Conservation (phyloP, 2,888 invertebrate species). For the Phengaris alcon region DNA sequence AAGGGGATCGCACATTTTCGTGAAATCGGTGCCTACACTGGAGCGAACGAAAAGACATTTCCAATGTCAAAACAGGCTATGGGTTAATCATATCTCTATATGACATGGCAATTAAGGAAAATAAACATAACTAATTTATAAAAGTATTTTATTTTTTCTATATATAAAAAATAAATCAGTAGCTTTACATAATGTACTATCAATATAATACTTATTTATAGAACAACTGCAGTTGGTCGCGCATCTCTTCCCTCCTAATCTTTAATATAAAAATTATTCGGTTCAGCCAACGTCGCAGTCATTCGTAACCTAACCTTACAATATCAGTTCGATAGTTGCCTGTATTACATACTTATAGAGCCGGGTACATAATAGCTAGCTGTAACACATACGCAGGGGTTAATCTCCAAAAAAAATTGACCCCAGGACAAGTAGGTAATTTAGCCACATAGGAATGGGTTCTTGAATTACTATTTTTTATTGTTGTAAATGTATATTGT, state of each 20-base stretch:
- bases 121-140: conserved; percentile 49
- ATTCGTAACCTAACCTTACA: conserved; percentile 57
- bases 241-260: conserved; percentile 66
- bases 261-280: conserved; percentile 77
- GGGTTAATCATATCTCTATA: neutral
- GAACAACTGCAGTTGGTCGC: conserved; percentile 66
- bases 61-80: neutral
- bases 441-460: too few relatives aligned
- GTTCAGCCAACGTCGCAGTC: conserved; percentile 49
- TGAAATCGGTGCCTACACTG: too few relatives aligned
- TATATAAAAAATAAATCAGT: conserved; percentile 70
- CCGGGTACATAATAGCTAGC: neutral
- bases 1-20: too few relatives aligned
- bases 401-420: too few relatives aligned
- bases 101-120: neutral
- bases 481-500: too few relatives aligned
- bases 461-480: too few relatives aligned
- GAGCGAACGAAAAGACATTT: too few relatives aligned
- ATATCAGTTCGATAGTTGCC: conserved; percentile 67
- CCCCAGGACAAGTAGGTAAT: too few relatives aligned
- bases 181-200: conserved; percentile 68
- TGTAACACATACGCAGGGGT: too few relatives aligned
- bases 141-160: conserved; percentile 67
- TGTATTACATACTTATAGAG: conserved; percentile 32
- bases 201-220: conserved; percentile 71